phyloP scores from a whole-genome alignment of 2,888 invertebrate genomes.

The Calameuta idolon region DNA sequence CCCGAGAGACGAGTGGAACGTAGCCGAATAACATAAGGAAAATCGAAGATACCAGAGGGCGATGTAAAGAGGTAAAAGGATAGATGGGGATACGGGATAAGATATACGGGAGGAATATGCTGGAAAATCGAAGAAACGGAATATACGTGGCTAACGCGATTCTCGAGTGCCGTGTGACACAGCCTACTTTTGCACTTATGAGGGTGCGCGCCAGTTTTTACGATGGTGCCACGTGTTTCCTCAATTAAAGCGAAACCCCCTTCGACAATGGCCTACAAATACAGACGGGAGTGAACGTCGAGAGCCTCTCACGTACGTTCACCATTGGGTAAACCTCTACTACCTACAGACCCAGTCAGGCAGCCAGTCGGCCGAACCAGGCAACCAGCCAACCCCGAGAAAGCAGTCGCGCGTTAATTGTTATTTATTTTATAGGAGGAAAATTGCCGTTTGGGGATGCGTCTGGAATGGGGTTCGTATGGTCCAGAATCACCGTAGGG shows the following conservation, averaged over 20 bases:
- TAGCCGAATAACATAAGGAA: background rate
- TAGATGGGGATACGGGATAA: background rate
- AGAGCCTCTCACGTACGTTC: background rate
- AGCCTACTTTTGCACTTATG: slow-evolving; percentile 1
- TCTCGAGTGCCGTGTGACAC: slow-evolving; percentile 7
- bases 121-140: background rate
- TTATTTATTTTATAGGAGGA: slow-evolving; percentile 22
- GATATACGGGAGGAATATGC: background rate
- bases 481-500: background rate
- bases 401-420: slow-evolving; percentile 15
- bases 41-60: background rate
- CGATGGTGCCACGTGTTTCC: slow-evolving; percentile 44
- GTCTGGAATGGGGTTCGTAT: background rate
- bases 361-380: background rate
- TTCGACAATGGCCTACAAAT: slow-evolving; percentile 40
- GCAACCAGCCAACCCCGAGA: background rate
- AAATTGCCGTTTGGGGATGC: background rate
- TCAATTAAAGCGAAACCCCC: slow-evolving; percentile 47
- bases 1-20: background rate
- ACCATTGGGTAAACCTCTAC: background rate
- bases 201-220: slow-evolving; percentile 31
- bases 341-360: background rate
- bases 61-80: background rate
- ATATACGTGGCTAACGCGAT: background rate
- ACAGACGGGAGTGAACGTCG: slow-evolving; percentile 9